Conservation (phyloP, 2,888 invertebrate genomes). For the Ophion ventricosus region DNA sequence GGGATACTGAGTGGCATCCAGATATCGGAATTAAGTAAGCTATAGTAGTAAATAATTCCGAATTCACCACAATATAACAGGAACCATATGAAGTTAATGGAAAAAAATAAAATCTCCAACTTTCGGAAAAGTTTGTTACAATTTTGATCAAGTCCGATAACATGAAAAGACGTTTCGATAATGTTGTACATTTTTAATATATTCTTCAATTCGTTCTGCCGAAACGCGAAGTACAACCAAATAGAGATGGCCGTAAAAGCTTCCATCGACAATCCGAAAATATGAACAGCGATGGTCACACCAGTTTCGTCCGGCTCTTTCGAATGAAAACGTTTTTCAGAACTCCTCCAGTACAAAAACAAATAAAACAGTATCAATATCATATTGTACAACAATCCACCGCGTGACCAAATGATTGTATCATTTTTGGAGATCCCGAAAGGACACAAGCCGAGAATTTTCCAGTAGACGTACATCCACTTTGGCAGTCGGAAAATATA, state of each 20-base stretch:
- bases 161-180: conserved; percentile 6
- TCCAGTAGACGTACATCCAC: not conserved
- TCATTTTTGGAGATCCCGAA: not conserved
- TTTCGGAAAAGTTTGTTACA: not conserved
- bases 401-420: not conserved
- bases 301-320: conserved; percentile 18
- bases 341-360: not conserved
- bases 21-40: not conserved
- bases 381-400: not conserved
- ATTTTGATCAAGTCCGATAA: conserved; percentile 21
- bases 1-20: conserved; percentile 47
- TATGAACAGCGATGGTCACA: conserved; percentile 40
- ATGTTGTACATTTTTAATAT: conserved; percentile 21
- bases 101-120: not conserved
- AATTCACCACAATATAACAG: conserved; percentile 25
- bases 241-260: conserved; percentile 20
- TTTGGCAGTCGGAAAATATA: not conserved
- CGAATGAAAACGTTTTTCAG: conserved; percentile 5
- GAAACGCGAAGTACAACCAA: conserved; percentile 37
- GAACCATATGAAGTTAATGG: conserved; percentile 16
- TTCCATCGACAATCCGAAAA: conserved; percentile 21
- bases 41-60: not conserved
- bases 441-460: not conserved
- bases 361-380: not conserved
- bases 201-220: conserved; percentile 19